Evolutionary conservation across 1,140 invertebrate species (phyloP).

Genomic region (Temnothorax nylanderi): DNA sequence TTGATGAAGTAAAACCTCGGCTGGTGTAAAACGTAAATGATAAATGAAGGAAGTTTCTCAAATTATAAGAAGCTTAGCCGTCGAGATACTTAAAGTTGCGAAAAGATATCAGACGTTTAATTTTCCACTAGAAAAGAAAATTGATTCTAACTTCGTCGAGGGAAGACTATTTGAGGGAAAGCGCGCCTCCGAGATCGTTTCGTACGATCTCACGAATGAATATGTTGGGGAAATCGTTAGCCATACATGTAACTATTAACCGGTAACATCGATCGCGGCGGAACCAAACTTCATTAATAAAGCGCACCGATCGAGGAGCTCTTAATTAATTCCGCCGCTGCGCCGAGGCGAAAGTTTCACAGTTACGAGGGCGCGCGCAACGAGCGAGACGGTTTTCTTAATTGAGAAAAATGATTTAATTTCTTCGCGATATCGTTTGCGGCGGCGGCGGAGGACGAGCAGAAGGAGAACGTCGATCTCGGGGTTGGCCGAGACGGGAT

Average conservation of each 20-base stretch:
- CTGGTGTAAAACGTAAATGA: constrained; percentile 25
- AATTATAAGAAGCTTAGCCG: constrained; percentile 36
- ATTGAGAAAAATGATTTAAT: constrained; percentile 67
- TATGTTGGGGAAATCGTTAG: neutral
- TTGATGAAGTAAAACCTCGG: constrained; percentile 9
- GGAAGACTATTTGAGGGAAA: neutral
- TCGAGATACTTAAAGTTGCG: constrained; percentile 23
- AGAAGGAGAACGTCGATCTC: neutral
- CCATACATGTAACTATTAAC: constrained; percentile 25
- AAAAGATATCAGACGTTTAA: constrained; percentile 30
- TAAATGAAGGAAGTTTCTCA: constrained; percentile 29
- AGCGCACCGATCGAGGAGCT: constrained; percentile 21
- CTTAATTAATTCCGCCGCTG: constrained; percentile 52
- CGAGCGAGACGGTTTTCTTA: constrained; percentile 50
- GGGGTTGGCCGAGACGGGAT: constrained; percentile 42
- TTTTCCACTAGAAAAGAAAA: constrained; percentile 23
- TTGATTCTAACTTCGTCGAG: neutral
- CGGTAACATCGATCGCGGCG: neutral
- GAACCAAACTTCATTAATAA: constrained; percentile 49
- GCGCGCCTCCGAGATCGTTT: neutral
- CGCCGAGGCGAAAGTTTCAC: constrained; percentile 26
- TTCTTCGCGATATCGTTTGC: constrained; percentile 38
- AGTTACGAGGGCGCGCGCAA: constrained; percentile 2
- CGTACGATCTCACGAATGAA: neutral
- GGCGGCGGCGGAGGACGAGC: neutral